Percentiles rank a stretch among this genome's conserved stretches.
Conservation (phyloP, 2,888 invertebrate genomes). For the Automeris io region DNA sequence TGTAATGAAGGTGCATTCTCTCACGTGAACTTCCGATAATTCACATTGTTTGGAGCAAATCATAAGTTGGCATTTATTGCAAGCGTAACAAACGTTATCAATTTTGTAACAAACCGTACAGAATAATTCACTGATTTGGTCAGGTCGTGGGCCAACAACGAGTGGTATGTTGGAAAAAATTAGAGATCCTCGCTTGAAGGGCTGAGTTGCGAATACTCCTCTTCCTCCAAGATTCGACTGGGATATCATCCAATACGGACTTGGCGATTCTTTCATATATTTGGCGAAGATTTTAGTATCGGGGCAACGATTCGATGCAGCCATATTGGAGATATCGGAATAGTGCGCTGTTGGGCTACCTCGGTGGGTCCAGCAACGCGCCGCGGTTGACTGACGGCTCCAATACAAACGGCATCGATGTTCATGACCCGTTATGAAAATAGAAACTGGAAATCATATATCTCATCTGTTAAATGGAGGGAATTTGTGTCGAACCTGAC, state of each 20-base stretch:
- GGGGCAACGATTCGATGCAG: conserved; percentile 9
- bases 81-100: conserved; percentile 49
- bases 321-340: conserved; percentile 26
- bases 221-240: conserved; percentile 80
- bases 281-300: conserved; percentile 17
- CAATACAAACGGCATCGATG: conserved; percentile 32
- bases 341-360: conserved; percentile 21
- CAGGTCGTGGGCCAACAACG: conserved; percentile 79
- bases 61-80: conserved; percentile 80
- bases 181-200: conserved; percentile 79
- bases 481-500: conserved; percentile 53
- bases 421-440: conserved; percentile 62
- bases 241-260: conserved; percentile 72
- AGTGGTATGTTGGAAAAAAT: conserved; percentile 83
- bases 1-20: conserved; percentile 79
- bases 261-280: conserved; percentile 19
- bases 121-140: conserved; percentile 62
- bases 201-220: conserved; percentile 81
- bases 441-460: conserved; percentile 60
- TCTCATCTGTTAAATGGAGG: conserved; percentile 44
- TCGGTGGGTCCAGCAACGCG: conserved; percentile 28
- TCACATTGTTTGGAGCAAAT: conserved; percentile 80
- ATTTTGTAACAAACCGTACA: conserved; percentile 80
- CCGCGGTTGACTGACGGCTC: conserved; percentile 46
- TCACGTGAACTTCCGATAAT: conserved; percentile 66